Evolutionary conservation across 2,113 vertebrate species (phyloP).

Genomic region (Desmodus rotundus): DNA sequence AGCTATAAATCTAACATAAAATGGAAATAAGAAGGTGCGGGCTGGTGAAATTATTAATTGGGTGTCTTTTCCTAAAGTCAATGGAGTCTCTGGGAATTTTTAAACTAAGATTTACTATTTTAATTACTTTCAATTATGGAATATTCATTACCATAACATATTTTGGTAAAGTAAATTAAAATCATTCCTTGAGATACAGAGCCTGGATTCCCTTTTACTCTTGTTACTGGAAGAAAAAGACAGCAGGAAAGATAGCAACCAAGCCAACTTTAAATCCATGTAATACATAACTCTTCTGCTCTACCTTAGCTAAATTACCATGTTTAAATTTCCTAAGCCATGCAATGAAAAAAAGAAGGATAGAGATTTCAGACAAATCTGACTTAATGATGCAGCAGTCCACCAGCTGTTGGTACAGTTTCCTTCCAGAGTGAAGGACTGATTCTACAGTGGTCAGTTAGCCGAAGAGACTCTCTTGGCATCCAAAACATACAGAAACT

Average conservation of each 20-base stretch:
- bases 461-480: background rate
- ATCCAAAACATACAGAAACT: background rate
- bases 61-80: constrained; percentile 23
- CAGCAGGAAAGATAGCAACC: constrained; percentile 45
- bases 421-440: constrained; percentile 20
- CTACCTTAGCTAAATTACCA: constrained; percentile 55
- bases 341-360: background rate
- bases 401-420: background rate
- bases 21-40: constrained; percentile 32
- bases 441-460: background rate
- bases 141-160: constrained; percentile 42
- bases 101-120: constrained; percentile 46
- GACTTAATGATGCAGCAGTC: background rate
- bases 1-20: constrained; percentile 44
- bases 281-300: constrained; percentile 67
- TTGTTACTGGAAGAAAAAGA: constrained; percentile 73
- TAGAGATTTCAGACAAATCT: constrained; percentile 11
- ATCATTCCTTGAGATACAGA: constrained; percentile 72
- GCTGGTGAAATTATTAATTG: background rate
- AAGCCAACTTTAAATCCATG: constrained; percentile 72
- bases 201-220: constrained; percentile 77
- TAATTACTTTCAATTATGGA: constrained; percentile 40
- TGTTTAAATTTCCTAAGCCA: constrained; percentile 41
- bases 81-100: background rate
- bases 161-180: constrained; percentile 70